Conservation (phyloP, 2,888 invertebrate species). For the Balanococcus diminutus region DNA sequence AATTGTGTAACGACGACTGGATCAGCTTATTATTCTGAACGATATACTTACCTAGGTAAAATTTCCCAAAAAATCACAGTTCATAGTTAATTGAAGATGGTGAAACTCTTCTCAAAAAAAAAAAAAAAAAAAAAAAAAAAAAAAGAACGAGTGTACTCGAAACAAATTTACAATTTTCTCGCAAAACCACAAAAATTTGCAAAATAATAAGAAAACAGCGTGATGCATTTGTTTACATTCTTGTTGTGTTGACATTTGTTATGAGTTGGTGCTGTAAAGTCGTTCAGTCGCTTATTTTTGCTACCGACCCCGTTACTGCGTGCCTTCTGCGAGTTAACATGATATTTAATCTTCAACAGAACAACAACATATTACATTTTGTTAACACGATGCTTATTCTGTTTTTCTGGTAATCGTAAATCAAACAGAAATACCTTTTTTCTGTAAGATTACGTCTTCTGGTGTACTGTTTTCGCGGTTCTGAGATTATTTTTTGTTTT, state of each 20-base stretch:
- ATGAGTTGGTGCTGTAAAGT: conserved; percentile 41
- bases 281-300: conserved; percentile 44
- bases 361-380: conserved; percentile 51
- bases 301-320: conserved; percentile 34
- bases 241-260: conserved; percentile 44
- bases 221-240: conserved; percentile 24
- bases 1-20: no score
- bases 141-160: no score
- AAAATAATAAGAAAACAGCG: neutral
- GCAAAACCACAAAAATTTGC: neutral
- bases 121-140: no score
- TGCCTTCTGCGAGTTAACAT: conserved; percentile 39
- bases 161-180: no score
- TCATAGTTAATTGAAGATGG: no score
- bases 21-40: no score
- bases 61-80: no score
- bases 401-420: conserved; percentile 53
- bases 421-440: conserved; percentile 40
- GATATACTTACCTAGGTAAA: no score
- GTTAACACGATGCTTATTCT: conserved; percentile 51
- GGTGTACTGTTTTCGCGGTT: neutral
- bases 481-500: neutral
- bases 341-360: conserved; percentile 50
- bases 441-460: conserved; percentile 12
- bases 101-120: no score